Conservation (phyloP, 2,113 vertebrate genomes). For the Zapornia atra region DNA sequence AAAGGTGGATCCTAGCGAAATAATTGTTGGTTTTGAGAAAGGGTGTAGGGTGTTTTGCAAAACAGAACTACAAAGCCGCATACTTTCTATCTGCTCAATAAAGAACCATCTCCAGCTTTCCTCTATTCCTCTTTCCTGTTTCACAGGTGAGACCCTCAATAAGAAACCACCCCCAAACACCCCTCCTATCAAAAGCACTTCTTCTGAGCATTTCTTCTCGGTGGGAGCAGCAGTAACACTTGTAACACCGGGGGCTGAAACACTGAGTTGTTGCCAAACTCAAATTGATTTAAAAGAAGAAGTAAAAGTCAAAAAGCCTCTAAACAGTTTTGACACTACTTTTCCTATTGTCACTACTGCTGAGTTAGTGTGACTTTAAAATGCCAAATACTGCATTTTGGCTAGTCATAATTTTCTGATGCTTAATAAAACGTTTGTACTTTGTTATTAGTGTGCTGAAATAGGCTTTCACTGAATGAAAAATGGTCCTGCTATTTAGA, state of each 20-base stretch:
- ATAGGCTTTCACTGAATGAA: background rate
- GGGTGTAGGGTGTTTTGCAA: background rate
- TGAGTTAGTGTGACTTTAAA: background rate
- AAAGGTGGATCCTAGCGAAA: background rate
- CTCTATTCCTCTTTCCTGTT: background rate
- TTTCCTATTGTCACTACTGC: background rate
- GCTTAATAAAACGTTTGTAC: background rate
- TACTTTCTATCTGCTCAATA: background rate
- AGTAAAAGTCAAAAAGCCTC: background rate
- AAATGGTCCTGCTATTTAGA: background rate
- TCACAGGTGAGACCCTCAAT: background rate
- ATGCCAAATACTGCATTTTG: background rate
- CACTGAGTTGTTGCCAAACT: background rate
- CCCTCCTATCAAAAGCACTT: background rate
- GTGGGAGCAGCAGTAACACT: background rate
- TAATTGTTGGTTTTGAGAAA: background rate
- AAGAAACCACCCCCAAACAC: background rate
- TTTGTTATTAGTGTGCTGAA: background rate
- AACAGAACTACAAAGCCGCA: background rate
- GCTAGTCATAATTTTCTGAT: background rate
- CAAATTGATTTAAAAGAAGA: background rate
- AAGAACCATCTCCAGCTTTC: background rate
- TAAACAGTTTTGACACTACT: background rate
- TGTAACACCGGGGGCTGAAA: rapidly evolving
- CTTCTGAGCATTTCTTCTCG: background rate